A percentile compares a stretch with the other conserved stretches of the same genome.
Evolutionary conservation across 2,797 vertebrate species (phyloP).

Genomic region (Rhadinocentrus ornatus): DNA sequence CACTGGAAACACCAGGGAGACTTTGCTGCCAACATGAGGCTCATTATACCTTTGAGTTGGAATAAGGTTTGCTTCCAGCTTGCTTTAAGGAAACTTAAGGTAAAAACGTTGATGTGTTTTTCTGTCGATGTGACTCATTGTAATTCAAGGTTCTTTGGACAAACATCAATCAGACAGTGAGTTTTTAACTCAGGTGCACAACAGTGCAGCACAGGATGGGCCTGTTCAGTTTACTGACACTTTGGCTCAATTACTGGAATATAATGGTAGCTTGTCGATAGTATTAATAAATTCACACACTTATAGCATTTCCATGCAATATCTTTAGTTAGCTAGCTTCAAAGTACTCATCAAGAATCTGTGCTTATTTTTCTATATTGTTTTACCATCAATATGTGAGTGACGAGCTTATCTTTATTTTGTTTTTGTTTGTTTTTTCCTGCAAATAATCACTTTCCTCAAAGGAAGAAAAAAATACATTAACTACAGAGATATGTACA

Average conservation of each 20-base stretch:
- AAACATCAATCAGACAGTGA: conserved; percentile 36
- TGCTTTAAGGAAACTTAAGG: conserved; percentile 33
- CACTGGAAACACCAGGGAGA: not conserved
- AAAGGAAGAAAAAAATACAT: not conserved
- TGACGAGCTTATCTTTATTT: not conserved
- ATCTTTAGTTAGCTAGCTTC: not conserved
- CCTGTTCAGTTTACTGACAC: conserved; percentile 12
- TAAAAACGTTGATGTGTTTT: conserved; percentile 22
- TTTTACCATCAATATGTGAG: not conserved
- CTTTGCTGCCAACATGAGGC: conserved; percentile 11
- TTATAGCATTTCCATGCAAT: not conserved
- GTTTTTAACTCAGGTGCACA: conserved; percentile 16
- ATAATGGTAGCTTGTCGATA: not conserved
- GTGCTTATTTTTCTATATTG: no score
- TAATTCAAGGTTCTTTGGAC: conserved; percentile 48
- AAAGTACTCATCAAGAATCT: not conserved
- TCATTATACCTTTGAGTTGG: conserved; percentile 35
- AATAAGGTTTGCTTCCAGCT: conserved; percentile 14
- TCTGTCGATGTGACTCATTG: conserved; percentile 35
- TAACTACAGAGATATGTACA: not conserved
- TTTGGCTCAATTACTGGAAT: not conserved
- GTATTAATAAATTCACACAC: not conserved
- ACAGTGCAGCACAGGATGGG: not conserved
- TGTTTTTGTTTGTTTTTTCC: no score
- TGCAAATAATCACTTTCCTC: no score